Base-by-base conservation (phyloP, 2,113 vertebrate species). In the Istiophorus platypterus region DNA sequence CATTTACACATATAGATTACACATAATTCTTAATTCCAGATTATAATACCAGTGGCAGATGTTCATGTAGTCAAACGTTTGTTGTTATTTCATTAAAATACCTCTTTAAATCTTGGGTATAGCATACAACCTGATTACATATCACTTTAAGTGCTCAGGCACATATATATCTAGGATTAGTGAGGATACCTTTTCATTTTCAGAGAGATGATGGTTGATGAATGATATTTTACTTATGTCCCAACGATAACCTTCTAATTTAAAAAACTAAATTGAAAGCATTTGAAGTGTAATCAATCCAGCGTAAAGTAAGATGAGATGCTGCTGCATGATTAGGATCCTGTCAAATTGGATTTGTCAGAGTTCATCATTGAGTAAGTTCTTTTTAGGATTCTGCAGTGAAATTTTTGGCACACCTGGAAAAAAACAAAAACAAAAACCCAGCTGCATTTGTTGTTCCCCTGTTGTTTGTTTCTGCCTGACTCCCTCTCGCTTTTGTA, bases 341-440 rank as follows among this genome's bases (percentile, higher is more conserved):
- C 56, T 86, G 83, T 89, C 82, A 88, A 41, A 74, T 85, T 31
- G 8, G 15, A n/a, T 86, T 68, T 66, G 37, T 84, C 76, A 68
- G 42, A 65, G 17, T 68, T n/a, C 7, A 68, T 87, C 59, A 80
- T 62, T 24, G 5, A 82, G 72, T 7, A 47, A 26, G 7, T 72
- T 74, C 31, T 64, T 58, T 85, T 59, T 56, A 63, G 26, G 26
- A 57, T 80, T 77, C 54, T 34, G 18, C 45, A 5, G 1, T 61
- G 39, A 79, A 85, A 73, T 72, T 20, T 80, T 86, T 81, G n/a
- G 5, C 29, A 58, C n/a, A n/a, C 75, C 75, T n/a, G n/a, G n/a
- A n/a, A n/a, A 42, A 9, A 39, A 39, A 39, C 10, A 20, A 20
- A 49, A 20, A 66, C 63, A 72, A 85, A 54, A 76, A 37, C 10